Conservation (phyloP, 2,797 vertebrate genomes). For the Pogoniulus pusillus region DNA sequence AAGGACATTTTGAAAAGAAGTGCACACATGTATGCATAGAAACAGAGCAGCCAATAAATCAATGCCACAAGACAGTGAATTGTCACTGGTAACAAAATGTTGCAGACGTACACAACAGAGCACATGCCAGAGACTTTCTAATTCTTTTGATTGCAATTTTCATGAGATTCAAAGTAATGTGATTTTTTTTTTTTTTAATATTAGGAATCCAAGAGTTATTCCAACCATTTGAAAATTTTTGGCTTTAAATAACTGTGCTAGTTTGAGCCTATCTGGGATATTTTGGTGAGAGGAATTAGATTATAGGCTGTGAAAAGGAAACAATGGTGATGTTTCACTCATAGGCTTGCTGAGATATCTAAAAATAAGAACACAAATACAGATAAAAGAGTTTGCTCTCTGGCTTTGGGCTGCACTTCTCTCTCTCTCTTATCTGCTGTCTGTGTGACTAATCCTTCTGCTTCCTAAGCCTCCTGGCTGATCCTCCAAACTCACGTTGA, state of each 20-base stretch:
- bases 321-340: too few species aligned
- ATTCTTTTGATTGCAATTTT: not conserved
- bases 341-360: too few species aligned
- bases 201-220: not conserved
- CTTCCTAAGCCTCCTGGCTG: too few species aligned
- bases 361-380: too few species aligned
- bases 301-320: too few species aligned
- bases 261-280: too few species aligned
- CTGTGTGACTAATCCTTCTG: too few species aligned
- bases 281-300: too few species aligned
- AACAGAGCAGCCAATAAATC: not conserved
- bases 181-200: not conserved
- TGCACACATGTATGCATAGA: not conserved
- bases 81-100: not conserved
- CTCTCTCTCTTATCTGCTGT: too few species aligned
- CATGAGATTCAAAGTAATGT: constrained; percentile 1
- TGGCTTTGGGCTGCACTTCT: too few species aligned
- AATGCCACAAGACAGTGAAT: not conserved
- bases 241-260: not conserved
- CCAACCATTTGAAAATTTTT: not conserved
- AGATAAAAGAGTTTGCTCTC: too few species aligned
- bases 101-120: not conserved
- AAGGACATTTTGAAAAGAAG: not conserved
- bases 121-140: not conserved
- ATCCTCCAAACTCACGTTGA: too few species aligned